Percentiles rank a stretch among this genome's conserved stretches.
These are phyloP conservation scores for Macropus fuliginosus DNA, from an alignment of 2,797 vertebrate genomes.

Conservation along the genomic window DNA sequence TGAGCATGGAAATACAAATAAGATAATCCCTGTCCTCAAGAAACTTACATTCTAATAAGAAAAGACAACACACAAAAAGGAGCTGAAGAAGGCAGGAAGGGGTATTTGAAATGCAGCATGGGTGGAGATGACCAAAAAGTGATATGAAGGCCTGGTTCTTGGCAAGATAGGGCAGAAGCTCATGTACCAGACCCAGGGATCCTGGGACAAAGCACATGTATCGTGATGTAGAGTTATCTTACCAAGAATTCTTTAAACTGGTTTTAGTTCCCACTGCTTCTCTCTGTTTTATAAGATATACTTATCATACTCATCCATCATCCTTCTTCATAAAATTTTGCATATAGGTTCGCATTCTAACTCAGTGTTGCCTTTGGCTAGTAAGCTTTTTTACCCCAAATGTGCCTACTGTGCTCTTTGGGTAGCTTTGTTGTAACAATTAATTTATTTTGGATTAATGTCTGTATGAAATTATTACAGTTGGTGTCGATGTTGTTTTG, in stretches of 20 bases:
- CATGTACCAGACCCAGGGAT: too few relatives aligned
- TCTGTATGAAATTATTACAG: background rate
- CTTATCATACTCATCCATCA: background rate
- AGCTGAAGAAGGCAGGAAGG: background rate
- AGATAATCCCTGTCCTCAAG: background rate
- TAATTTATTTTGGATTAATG: background rate
- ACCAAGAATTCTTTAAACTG: background rate
- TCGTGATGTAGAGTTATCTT: background rate
- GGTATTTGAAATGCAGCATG: background rate
- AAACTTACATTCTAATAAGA: background rate
- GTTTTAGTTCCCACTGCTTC: background rate
- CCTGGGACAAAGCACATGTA: background rate
- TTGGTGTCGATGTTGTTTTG: background rate
- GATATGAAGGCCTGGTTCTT: background rate
- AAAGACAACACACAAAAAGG: background rate
- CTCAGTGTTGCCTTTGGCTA: background rate
- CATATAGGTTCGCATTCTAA: background rate
- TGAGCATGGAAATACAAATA: background rate
- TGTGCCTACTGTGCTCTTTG: background rate
- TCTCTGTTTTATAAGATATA: background rate
- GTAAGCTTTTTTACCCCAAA: background rate
- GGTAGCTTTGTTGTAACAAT: background rate
- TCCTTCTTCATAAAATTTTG: background rate
- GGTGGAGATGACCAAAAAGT: background rate
- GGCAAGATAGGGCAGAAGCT: background rate